Evolutionary conservation across 2,113 vertebrate species (phyloP), one percentile per base, ranked within the genome.

Genomic region (Saccopteryx bilineata): DNA sequence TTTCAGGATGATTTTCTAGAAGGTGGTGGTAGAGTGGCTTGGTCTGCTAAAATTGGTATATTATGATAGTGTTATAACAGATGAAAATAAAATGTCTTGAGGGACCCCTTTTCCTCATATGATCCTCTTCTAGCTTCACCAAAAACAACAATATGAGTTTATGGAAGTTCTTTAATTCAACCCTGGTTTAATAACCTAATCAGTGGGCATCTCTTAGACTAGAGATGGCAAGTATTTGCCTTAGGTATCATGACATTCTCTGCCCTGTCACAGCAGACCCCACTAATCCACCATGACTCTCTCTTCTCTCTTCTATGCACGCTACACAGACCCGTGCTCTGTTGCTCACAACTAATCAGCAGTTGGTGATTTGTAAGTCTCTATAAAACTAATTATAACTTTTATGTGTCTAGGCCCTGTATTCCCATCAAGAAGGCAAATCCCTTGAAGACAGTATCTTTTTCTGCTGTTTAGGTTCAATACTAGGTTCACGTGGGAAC

Each of bases 311-410:
- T 14, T 68, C 76, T 23, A 0, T 24, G n/a, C 71, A 54, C 18
- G 39, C 75, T 48, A 50, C 18, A 33, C n/a, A 90, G 66, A 78
- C 15, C 21, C 14, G 8, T 0, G 26, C 46, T 84, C 33, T 7
- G 5, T 1, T 31, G 61, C 21, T 78, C 6, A 4, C 60, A 31
- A 68, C 23, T 65, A 48, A 76, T 52, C 39, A 61, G 86, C 5
- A 21, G 79, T 93, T 31, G 78, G 80, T 60, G 24, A 95, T 68
- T 76, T 89, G 65, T 60, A 92, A 68, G 71, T 66, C 56, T 88
- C n/a, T 52, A 74, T 74, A 88, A 96, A 95, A 91, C 48, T 95
- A 39, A 68, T 65, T 81, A 17, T 71, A 90, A 95, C 33, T 87
- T 79, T 48, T n/a, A 11, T 66, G 72, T 84, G 52, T 78, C 9